phyloP scores from a whole-genome alignment of 2,797 vertebrate species.

The Tamandua tetradactyla region DNA sequence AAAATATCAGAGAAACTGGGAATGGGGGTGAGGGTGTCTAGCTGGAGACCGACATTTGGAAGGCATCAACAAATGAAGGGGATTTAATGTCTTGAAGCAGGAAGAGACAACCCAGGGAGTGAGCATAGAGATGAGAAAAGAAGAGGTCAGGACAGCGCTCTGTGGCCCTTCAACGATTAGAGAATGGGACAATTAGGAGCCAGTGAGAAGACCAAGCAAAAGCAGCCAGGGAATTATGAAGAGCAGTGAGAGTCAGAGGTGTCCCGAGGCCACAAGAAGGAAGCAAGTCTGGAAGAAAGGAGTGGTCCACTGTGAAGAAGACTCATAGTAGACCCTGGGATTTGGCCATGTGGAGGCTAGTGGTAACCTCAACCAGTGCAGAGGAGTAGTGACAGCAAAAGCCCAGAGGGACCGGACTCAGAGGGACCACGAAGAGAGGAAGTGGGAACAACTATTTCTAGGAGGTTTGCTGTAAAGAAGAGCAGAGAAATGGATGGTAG shows the following conservation, averaged over 20 bases:
- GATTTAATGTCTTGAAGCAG: not conserved
- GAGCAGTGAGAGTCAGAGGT: too few species aligned
- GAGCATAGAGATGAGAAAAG: not conserved
- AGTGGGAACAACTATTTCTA: accelerated
- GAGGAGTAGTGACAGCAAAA: accelerated
- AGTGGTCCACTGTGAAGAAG: not conserved
- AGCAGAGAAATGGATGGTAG: accelerated
- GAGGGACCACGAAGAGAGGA: accelerated
- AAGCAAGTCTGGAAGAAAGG: not conserved
- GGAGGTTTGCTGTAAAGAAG: not conserved
- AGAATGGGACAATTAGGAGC: not conserved
- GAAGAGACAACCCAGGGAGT: not conserved
- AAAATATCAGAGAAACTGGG: not conserved
- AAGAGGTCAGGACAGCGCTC: not conserved
- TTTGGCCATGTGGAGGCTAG: not conserved
- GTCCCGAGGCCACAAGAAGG: not conserved
- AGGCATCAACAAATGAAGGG: too few species aligned
- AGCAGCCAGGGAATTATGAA: not conserved
- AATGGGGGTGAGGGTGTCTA: too few species aligned
- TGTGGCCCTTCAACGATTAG: accelerated
- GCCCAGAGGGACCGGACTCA: not conserved
- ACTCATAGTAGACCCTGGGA: accelerated
- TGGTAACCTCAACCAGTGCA: not conserved
- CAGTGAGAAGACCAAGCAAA: not conserved
- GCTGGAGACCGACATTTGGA: not conserved